phyloP scores from a whole-genome alignment of 2,888 invertebrate genomes.

The Epicampocera succincta region DNA sequence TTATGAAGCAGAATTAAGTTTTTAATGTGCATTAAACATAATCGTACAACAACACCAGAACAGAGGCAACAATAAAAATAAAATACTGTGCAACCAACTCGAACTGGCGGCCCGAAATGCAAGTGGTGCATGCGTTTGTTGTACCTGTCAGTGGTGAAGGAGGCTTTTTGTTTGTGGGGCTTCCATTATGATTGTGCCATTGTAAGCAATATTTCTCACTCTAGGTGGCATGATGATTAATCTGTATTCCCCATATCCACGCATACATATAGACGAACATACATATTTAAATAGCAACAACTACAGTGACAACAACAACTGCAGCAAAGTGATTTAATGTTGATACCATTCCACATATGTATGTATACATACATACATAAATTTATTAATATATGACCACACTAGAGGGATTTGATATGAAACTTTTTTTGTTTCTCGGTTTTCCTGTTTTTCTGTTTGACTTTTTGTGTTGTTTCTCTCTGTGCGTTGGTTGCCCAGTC shows the following conservation, averaged over 20 bases:
- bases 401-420: conserved; percentile 50
- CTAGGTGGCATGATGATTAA: conserved; percentile 72
- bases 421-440: conserved; percentile 9
- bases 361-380: too few species aligned
- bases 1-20: conserved; percentile 64
- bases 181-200: conserved; percentile 59
- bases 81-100: conserved; percentile 47
- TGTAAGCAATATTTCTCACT: conserved; percentile 72
- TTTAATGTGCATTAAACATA: conserved; percentile 60
- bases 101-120: conserved; percentile 7
- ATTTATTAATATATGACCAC: conserved; percentile 42
- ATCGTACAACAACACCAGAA: conserved; percentile 13
- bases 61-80: conserved; percentile 17
- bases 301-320: conserved; percentile 30
- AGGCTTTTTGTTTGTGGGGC: conserved; percentile 21
- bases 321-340: conserved; percentile 48
- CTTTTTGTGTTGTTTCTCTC: conserved; percentile 21
- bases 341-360: conserved; percentile 50
- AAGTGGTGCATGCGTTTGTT: background rate
- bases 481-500: background rate
- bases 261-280: background rate
- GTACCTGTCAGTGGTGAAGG: conserved; percentile 31
- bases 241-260: conserved; percentile 56
- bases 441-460: conserved; percentile 11
- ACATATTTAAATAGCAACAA: conserved; percentile 47